phyloP scores from a whole-genome alignment of 2,113 vertebrate species.

The Typhlomys cinereus region DNA sequence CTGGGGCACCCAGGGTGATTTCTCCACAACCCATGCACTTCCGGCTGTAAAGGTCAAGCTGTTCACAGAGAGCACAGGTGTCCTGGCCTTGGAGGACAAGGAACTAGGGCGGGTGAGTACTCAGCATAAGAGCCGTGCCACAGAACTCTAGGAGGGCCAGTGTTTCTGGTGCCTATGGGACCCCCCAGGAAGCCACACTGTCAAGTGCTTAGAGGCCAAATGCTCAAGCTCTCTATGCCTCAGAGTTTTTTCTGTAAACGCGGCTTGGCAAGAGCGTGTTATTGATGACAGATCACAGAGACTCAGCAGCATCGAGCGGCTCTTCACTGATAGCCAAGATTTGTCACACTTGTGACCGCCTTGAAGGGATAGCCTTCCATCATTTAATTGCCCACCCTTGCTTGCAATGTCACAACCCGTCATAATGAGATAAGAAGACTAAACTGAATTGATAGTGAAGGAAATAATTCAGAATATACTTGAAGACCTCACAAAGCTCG shows the following conservation, averaged over 20 bases:
- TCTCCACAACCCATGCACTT: constrained; percentile 95
- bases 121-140: background rate
- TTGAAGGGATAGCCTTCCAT: background rate
- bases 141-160: background rate
- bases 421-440: background rate
- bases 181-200: background rate
- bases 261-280: background rate
- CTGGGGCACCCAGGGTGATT: constrained; percentile 99
- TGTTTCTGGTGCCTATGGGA: background rate
- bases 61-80: constrained; percentile 98
- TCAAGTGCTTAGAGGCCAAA: background rate
- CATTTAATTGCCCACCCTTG: background rate
- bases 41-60: constrained; percentile 99
- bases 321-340: background rate
- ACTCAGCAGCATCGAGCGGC: background rate
- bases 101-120: constrained; percentile 95
- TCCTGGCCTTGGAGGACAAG: constrained; percentile 98
- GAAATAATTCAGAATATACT: background rate
- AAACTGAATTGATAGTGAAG: background rate
- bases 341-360: background rate
- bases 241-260: background rate
- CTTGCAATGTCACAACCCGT: background rate
- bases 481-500: background rate
- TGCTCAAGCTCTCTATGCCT: background rate
- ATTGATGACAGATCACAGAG: background rate